These are phyloP conservation scores for Hippocampus abdominalis DNA, from an alignment of 2,113 vertebrate species.

Conservation along the genomic window DNA sequence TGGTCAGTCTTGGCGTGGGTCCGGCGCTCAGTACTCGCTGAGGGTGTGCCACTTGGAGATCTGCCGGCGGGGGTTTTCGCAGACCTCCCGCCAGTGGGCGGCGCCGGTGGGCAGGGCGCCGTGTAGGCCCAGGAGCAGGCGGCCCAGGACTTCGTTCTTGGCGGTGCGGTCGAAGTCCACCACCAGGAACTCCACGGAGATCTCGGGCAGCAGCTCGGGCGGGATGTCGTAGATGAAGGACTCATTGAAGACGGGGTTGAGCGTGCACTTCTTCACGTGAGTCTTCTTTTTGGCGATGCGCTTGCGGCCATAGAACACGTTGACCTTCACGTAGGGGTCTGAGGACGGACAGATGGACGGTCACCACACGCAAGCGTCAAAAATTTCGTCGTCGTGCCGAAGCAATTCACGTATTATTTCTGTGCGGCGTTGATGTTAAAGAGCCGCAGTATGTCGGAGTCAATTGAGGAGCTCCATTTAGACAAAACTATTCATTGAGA, in stretches of 20 bases:
- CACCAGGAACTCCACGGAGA: conserved; percentile 92
- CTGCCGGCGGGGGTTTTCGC: conserved; percentile 82
- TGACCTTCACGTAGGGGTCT: conserved; percentile 98
- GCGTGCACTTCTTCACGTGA: conserved; percentile 95
- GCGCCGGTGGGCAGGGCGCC: conserved; percentile 75
- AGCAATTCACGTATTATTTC: no score
- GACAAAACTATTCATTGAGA: no score
- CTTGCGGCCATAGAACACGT: conserved; percentile 92
- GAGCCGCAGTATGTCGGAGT: no score
- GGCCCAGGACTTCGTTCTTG: conserved; percentile 90
- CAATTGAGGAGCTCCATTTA: no score
- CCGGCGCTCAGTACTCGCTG: conserved; percentile 67
- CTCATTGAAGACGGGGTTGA: conserved; percentile 95
- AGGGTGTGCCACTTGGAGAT: conserved; percentile 94
- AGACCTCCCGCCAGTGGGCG: conserved; percentile 89
- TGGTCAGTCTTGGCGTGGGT: conserved; percentile 17
- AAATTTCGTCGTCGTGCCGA: no score
- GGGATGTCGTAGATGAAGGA: conserved; percentile 97
- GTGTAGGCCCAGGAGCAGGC: conserved; percentile 85
- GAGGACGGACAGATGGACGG: neutral
- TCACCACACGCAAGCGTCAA: no score
- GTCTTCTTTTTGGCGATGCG: conserved; percentile 98
- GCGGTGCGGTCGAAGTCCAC: conserved; percentile 96
- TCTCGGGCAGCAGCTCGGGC: conserved; percentile 82
- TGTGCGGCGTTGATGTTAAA: no score